Conservation (phyloP, 2,113 vertebrate genomes). For the Dipodomys merriami region DNA sequence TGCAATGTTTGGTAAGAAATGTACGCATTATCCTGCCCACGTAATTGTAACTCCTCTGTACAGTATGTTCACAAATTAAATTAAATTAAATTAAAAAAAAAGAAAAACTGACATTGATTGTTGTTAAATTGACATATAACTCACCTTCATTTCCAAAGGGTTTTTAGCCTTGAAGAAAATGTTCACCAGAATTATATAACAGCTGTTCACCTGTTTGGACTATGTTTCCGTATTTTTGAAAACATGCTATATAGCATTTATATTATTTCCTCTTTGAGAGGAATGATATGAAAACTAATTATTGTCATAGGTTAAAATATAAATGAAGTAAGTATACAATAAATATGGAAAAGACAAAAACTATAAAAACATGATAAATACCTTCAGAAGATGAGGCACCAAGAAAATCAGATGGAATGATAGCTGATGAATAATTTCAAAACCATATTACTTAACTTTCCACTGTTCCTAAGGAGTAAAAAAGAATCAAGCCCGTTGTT, state of each 20-base stretch:
- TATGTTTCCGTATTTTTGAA: constrained; percentile 19
- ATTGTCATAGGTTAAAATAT: constrained; percentile 42
- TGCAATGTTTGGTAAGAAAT: too few species aligned
- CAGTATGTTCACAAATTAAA: too few species aligned
- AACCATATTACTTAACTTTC: background rate
- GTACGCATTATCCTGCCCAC: too few species aligned
- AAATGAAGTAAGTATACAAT: background rate
- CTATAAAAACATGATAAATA: background rate
- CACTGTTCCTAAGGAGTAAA: background rate
- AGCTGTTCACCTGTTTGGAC: constrained; percentile 37
- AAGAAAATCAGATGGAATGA: background rate
- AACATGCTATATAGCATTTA: constrained; percentile 26
- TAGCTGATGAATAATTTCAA: constrained; percentile 39
- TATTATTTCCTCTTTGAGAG: constrained; percentile 19
- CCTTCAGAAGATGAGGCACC: background rate
- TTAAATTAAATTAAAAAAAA: too few species aligned
- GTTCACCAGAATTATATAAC: constrained; percentile 19
- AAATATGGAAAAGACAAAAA: constrained; percentile 11
- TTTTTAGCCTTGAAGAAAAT: constrained; percentile 38
- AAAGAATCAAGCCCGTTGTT: background rate
- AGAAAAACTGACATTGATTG: background rate
- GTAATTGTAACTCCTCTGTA: too few species aligned
- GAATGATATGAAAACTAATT: constrained; percentile 57
- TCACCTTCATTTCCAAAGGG: background rate
- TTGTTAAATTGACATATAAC: background rate